A percentile compares a stretch with the other conserved stretches of the same genome.
Evolutionary conservation across 2,888 invertebrate species (phyloP).

Genomic region (Drosophila kuntzei): DNA sequence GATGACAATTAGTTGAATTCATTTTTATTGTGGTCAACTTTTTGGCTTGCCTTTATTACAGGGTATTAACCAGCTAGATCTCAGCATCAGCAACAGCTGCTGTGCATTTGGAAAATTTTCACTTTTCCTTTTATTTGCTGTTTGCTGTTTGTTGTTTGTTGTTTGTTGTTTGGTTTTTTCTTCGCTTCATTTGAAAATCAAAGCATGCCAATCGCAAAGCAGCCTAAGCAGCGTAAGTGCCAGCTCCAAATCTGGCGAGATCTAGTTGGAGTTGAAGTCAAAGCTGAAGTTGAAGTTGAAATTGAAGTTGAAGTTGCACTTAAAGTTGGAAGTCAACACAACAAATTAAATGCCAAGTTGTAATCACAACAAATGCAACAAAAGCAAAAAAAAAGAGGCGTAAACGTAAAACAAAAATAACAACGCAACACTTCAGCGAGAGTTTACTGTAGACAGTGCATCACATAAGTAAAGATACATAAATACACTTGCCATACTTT

Average conservation of each 20-base stretch:
- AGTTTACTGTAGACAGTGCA: slow-evolving; percentile 14
- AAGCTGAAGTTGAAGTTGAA: slow-evolving; percentile 53
- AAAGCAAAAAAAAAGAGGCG: too few relatives aligned
- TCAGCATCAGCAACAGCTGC: slow-evolving; percentile 17
- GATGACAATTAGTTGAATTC: background rate
- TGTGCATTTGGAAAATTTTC: slow-evolving; percentile 65
- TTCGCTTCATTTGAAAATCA: slow-evolving; percentile 50
- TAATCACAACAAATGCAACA: slow-evolving; percentile 4
- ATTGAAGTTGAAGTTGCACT: slow-evolving; percentile 10
- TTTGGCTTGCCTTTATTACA: background rate
- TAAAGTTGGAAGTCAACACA: slow-evolving; percentile 9
- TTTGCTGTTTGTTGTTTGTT: slow-evolving; percentile 44
- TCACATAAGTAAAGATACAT: background rate
- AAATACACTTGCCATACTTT: background rate
- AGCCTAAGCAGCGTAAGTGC: slow-evolving; percentile 44
- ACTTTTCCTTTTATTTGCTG: slow-evolving; percentile 74
- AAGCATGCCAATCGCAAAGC: slow-evolving; percentile 48
- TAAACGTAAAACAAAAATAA: slow-evolving; percentile 7
- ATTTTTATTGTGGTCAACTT: background rate
- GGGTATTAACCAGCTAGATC: slow-evolving; percentile 8
- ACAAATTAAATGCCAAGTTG: slow-evolving; percentile 24
- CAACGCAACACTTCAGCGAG: slow-evolving; percentile 4
- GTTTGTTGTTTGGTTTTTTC: slow-evolving; percentile 29
- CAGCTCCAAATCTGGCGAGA: slow-evolving; percentile 60
- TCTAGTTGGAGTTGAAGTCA: slow-evolving; percentile 59